Base-by-base conservation (phyloP, 2,113 vertebrate species). In the Brevimyrus niger region DNA sequence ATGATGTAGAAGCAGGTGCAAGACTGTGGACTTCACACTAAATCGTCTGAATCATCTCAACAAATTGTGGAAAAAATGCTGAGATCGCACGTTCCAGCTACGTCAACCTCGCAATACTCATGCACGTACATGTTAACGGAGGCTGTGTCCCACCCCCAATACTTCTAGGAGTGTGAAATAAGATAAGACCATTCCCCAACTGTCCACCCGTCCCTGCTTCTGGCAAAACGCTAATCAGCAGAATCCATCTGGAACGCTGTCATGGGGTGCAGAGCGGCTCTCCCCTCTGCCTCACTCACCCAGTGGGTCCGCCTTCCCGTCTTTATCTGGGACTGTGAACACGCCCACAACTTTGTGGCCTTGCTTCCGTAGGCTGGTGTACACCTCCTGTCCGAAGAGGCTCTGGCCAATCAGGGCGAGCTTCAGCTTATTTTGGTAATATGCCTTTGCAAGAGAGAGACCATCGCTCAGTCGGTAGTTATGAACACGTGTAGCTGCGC, bases 341-440 rank as follows among this genome's bases (percentile, higher is more conserved):
- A 99, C 98, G 0, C 98, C 98, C 89, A 99, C 98, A 1, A 99
- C 94, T 90, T 95, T 97, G 93, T 99, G 97, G 1, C 98, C 98
- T 86, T 98, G 96, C 94, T 97, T 98, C 92, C 95, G 96, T 90
- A 99, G 96, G 51, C 94, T 96, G 86, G 91, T 96, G 92, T 99
- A 99, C 87, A 99, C 98, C 94, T 99, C 98, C 95, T 99, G 98
- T 69, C 98, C 98, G 90, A 99, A 99, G 90, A 98, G 91, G 92
- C 98, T 99, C 95, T 99, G 98, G 61, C 98, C 98, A 92, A 99
- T 99, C 51, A 99, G 95, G 27, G 98, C 98, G 76, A 99, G 93
- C 87, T 96, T 98, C 21, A 99, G 95, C 91, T 98, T 98, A 90
- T 96, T 97, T 95, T 97, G 97, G 91, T 95, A 96, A 91, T 94